Evolutionary conservation across 2,888 invertebrate species (phyloP).

Genomic region (Orthonychiurus folsomi): DNA sequence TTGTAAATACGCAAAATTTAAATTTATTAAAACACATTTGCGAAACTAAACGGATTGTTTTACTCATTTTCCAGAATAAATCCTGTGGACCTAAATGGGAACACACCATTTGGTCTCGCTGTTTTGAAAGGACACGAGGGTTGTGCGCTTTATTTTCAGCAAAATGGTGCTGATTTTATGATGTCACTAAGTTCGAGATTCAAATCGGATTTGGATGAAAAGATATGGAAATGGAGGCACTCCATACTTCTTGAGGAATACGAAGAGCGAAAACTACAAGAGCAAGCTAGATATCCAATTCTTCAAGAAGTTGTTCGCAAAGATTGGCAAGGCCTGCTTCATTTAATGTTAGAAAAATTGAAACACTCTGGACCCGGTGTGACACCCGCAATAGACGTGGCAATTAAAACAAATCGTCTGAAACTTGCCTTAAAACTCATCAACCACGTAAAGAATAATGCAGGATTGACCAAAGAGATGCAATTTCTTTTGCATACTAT

Average conservation of each 20-base stretch:
- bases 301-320: constrained; percentile 26
- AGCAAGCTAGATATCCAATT: constrained; percentile 13
- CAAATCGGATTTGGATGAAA: background rate
- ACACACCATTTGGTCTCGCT: constrained; percentile 47
- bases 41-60: too few species aligned
- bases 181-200: constrained; percentile 4
- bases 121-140: constrained; percentile 46
- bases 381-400: constrained; percentile 45
- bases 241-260: background rate
- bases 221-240: constrained; percentile 7
- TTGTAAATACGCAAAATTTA: background rate
- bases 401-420: constrained; percentile 45
- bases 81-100: constrained; percentile 44
- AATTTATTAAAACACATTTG: too few species aligned
- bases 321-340: constrained; percentile 48
- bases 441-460: constrained; percentile 41
- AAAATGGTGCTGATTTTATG: constrained; percentile 33
- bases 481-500: constrained; percentile 46
- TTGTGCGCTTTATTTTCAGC: constrained; percentile 38
- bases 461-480: constrained; percentile 39
- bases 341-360: constrained; percentile 46
- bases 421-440: constrained; percentile 46
- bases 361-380: constrained; percentile 43
- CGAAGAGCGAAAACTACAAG: background rate
- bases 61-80: constrained; percentile 37